Evolutionary conservation across 1,140 invertebrate genomes (phyloP), one percentile per base, ranked within the genome.

Genomic region (Saccostrea echinata): DNA sequence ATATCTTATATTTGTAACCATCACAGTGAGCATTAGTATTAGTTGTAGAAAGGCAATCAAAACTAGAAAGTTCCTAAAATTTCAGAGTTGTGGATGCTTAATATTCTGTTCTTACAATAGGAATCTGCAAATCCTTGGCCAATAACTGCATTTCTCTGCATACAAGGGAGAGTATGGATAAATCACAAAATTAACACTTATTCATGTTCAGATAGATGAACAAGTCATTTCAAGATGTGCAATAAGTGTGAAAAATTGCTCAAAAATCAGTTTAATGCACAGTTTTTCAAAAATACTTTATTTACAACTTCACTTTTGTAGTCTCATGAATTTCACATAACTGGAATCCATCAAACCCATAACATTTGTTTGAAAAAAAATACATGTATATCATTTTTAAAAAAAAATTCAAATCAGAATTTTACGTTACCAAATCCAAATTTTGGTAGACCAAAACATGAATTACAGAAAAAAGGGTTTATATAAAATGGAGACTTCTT

Each of bases 211-310:
- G 43, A 43, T 43, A 0, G 43, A 43, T n/a, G n/a, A n/a, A n/a
- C n/a, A n/a, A 43, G 4, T 43, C 11, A 57, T 57, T 57, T 57
- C 21, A 57, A 16, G 13, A 18, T 52, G 52, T 52, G 12, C 6
- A 8, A 12, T 57, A 57, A 57, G 3, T 12, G 4, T 57, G 4
- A 3, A 18, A 57, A 18, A 13, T 13, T 57, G 13, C 13, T 57
- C 6, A 57, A 16, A 16, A 57, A 4, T 43, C 43, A 43, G 43
- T 43, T n/a, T n/a, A 43, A 43, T 2, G 55, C 18, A 12, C 13
- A 61, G n/a, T 18, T 61, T 61, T n/a, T 61, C 18, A 61, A n/a
- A 43, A 61, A 61, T 61, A n/a, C n/a, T 61, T 61, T 61, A 61
- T 61, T 61, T 61, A 61, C 55, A 61, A 61, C 55, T 21, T 61